These are phyloP conservation scores for Megaleporinus macrocephalus DNA, from an alignment of 2,113 vertebrate genomes.

Conservation along the genomic window DNA sequence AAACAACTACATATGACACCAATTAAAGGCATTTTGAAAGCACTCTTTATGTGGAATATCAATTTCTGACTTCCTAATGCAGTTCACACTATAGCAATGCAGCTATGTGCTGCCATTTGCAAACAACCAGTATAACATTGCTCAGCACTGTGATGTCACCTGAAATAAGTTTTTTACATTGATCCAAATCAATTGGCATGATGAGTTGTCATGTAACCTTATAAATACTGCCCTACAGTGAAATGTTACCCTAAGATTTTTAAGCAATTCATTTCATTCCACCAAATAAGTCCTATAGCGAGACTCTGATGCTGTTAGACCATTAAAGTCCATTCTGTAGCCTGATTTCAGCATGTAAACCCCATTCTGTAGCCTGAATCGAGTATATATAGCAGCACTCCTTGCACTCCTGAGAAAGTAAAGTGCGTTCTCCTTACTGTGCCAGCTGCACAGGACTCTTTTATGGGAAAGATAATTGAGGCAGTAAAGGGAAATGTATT, in stretches of 20 bases:
- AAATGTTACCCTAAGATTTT: neutral
- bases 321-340: neutral
- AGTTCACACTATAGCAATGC: too few species aligned
- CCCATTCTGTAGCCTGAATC: neutral
- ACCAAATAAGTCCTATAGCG: neutral
- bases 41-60: too few species aligned
- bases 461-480: conserved; percentile 82
- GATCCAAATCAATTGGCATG: too few species aligned
- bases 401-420: conserved; percentile 73
- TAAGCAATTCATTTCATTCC: neutral
- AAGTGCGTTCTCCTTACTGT: conserved; percentile 74
- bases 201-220: too few species aligned
- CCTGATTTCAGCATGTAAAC: conserved; percentile 48
- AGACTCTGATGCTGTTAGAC: neutral
- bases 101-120: too few species aligned
- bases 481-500: conserved; percentile 73
- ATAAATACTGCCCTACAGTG: too few species aligned
- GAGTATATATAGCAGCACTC: conserved; percentile 66
- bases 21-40: too few species aligned
- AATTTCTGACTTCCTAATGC: too few species aligned
- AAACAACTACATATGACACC: too few species aligned
- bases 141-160: too few species aligned
- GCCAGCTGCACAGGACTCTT: conserved; percentile 69
- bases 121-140: too few species aligned
- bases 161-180: too few species aligned